phyloP scores from a whole-genome alignment of 2,888 invertebrate genomes.

The Thecophora atra region DNA sequence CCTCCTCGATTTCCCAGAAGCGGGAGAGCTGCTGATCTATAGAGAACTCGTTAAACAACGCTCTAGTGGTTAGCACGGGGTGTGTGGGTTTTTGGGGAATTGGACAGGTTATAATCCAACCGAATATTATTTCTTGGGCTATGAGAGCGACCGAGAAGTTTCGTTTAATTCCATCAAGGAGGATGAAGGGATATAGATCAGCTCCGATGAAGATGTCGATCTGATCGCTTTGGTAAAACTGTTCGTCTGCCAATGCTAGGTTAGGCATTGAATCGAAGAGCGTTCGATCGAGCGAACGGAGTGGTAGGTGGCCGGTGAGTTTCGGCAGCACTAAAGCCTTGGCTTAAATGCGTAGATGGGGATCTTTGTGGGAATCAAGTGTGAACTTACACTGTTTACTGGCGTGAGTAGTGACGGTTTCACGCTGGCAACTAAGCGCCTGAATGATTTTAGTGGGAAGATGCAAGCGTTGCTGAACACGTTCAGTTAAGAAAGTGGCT shows the following conservation, averaged over 20 bases:
- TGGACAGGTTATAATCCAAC: background rate
- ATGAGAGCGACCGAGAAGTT: background rate
- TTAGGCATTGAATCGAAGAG: background rate
- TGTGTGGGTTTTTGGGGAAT: background rate
- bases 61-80: background rate
- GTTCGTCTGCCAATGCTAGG: background rate
- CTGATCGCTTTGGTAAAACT: slow-evolving; percentile 1
- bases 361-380: background rate
- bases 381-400: background rate
- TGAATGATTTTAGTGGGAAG: background rate
- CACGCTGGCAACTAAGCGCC: background rate
- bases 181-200: background rate
- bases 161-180: slow-evolving; percentile 2
- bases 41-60: background rate
- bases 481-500: background rate
- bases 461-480: slow-evolving; percentile 1
- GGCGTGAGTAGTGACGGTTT: background rate
- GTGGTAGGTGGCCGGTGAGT: background rate
- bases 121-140: background rate
- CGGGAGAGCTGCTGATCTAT: background rate
- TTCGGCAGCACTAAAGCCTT: background rate
- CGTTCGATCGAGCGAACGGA: background rate
- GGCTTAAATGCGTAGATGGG: background rate
- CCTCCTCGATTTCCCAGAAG: background rate
- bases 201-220: slow-evolving; percentile 2